Base-by-base conservation (phyloP, 2,888 invertebrate genomes). In the Apamea crenata region DNA sequence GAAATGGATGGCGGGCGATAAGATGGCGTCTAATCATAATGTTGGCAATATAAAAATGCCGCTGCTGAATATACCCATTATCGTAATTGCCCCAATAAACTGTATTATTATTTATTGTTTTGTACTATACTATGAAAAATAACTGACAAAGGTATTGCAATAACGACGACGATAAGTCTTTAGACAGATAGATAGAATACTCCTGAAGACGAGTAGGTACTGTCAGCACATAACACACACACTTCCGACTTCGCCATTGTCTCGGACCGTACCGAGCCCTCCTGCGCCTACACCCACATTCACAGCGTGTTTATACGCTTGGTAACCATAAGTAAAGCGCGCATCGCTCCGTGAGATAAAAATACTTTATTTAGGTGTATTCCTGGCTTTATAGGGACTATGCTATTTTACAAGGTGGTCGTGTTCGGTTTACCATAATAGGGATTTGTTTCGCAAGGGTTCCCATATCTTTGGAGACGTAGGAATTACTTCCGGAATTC, bases 401-500 rank as follows among this genome's bases (percentile, higher is more conserved):
- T 59, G n/a, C 61, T 29, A 61, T 8, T 29, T 61, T n/a, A 56
- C 56, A 56, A 56, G 56, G 10, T 44, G 44, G n/a, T 44, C 44
- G n/a, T 68, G 67, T 21, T 44, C n/a, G 2, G n/a, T 18, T 44
- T 67, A 16, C 40, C 16, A n/a, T 18, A 8, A 5, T 40, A 67
- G n/a, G n/a, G 18, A 40, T 18, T 10, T 50, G n/a, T 36, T 50
- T 68, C 14, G 18, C 16, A 53, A 77, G 29, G 18, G 61, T n/a
- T 16, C 25, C 44, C 18, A 32, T 50, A 67, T 80, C 68, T 65
- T 73, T 61, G 68, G 32, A 73, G 36, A 56, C 69, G 56, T n/a
- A 53, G 36, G 18, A 78, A 68, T 53, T n/a, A n/a, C 29, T 80
- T 80, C 56, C 73, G 80, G 69, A n/a, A 25, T 80, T 80, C 56